Evolutionary conservation across 2,113 vertebrate species (phyloP).

Genomic region (Lontra canadensis): DNA sequence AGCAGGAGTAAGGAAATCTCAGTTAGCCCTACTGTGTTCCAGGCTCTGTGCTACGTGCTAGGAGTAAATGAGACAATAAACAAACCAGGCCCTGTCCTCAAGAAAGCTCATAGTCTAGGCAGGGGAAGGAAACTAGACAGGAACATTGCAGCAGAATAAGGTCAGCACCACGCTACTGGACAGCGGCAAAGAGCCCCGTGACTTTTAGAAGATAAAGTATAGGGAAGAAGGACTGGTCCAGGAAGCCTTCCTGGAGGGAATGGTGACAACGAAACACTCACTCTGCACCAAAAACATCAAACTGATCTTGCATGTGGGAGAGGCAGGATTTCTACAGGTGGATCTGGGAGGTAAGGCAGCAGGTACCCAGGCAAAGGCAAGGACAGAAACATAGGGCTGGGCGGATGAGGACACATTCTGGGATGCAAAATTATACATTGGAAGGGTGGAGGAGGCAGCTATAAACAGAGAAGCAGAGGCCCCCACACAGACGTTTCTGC

Average conservation of each 20-base stretch:
- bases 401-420: not conserved
- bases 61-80: no score
- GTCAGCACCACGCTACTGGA: conserved; percentile 75
- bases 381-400: not conserved
- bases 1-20: not conserved
- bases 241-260: not conserved
- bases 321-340: not conserved
- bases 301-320: not conserved
- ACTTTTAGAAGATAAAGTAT: not conserved
- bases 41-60: not conserved
- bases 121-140: not conserved
- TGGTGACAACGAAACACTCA: not conserved
- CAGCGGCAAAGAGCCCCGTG: conserved; percentile 12
- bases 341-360: not conserved
- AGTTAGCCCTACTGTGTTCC: not conserved
- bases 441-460: not conserved
- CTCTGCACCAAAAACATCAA: not conserved
- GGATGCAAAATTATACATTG: not conserved
- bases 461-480: not conserved
- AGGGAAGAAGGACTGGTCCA: not conserved
- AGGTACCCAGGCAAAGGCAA: not conserved
- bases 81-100: not conserved
- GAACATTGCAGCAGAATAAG: not conserved
- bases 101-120: not conserved
- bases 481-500: not conserved